Evolutionary conservation across 2,113 vertebrate species (phyloP).

Genomic region (Scomber japonicus): DNA sequence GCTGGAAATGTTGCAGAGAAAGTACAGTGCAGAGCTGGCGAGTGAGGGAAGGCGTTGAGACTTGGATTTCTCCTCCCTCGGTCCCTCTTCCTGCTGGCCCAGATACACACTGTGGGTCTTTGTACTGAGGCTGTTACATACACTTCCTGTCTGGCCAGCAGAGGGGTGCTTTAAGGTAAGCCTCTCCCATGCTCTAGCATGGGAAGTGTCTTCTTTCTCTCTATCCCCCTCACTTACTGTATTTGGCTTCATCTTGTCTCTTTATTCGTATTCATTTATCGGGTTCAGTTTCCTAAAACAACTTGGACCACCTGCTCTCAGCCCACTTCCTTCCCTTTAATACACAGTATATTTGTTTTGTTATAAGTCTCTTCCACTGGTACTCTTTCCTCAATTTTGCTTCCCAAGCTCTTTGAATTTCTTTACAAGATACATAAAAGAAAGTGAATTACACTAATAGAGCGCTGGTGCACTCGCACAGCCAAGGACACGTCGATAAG

Average conservation of each 20-base stretch:
- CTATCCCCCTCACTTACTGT: conserved; percentile 20
- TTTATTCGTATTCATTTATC: not conserved
- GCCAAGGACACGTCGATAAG: conserved; percentile 80
- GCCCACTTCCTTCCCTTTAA: conserved; percentile 3
- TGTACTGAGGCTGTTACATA: conserved; percentile 73
- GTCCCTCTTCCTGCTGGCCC: conserved; percentile 78
- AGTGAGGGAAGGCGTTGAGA: conserved; percentile 65
- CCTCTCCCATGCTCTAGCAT: conserved; percentile 47
- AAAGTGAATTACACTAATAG: conserved; percentile 71
- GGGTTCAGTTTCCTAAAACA: conserved; percentile 1
- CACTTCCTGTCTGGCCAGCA: conserved; percentile 76
- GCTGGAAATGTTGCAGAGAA: conserved; percentile 29
- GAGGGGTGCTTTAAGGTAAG: conserved; percentile 78
- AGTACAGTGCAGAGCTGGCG: conserved; percentile 33
- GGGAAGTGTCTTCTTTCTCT: conserved; percentile 43
- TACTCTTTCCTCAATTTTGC: conserved; percentile 35
- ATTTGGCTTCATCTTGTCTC: not conserved
- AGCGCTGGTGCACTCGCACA: conserved; percentile 60
- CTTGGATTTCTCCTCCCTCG: conserved; percentile 72
- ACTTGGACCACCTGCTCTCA: conserved; percentile 10
- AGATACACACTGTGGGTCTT: conserved; percentile 78
- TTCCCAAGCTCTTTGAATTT: conserved; percentile 29
- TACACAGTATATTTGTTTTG: not conserved
- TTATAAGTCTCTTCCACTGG: not conserved
- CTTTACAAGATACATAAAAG: conserved; percentile 65